phyloP scores from a whole-genome alignment of 2,888 invertebrate species.

The Crematogaster levior region DNA sequence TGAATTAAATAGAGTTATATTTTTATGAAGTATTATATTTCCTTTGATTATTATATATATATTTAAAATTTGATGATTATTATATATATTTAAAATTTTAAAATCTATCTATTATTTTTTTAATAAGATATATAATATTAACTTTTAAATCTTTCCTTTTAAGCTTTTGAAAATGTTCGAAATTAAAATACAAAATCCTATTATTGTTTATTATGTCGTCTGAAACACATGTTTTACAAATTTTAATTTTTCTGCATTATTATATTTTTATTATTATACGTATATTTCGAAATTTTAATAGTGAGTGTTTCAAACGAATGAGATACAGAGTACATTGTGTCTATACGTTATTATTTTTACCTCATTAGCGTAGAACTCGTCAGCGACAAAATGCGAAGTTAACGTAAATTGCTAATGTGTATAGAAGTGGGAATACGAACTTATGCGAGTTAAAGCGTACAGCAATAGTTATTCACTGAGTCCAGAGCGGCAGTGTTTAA shows the following conservation, averaged over 20 bases:
- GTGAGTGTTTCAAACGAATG: no score
- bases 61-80: no score
- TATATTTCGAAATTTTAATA: neutral
- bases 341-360: conserved; percentile 16
- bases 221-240: no score
- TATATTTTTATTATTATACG: neutral
- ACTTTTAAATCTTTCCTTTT: neutral
- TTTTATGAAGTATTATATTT: neutral
- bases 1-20: neutral
- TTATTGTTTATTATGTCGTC: no score
- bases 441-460: conserved; percentile 42
- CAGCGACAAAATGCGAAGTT: conserved; percentile 17
- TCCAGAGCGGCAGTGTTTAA: conserved; percentile 38
- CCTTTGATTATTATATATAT: no score
- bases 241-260: neutral
- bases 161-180: neutral
- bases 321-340: neutral
- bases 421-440: conserved; percentile 43
- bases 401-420: conserved; percentile 46
- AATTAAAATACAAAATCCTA: conserved; percentile 19
- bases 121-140: neutral
- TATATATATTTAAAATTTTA: neutral
- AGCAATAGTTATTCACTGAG: conserved; percentile 45
- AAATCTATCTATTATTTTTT: neutral
- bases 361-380: conserved; percentile 12